Evolutionary conservation across 2,113 vertebrate species (phyloP), one percentile per base, ranked within the genome.

Genomic region (Centropristis striata): DNA sequence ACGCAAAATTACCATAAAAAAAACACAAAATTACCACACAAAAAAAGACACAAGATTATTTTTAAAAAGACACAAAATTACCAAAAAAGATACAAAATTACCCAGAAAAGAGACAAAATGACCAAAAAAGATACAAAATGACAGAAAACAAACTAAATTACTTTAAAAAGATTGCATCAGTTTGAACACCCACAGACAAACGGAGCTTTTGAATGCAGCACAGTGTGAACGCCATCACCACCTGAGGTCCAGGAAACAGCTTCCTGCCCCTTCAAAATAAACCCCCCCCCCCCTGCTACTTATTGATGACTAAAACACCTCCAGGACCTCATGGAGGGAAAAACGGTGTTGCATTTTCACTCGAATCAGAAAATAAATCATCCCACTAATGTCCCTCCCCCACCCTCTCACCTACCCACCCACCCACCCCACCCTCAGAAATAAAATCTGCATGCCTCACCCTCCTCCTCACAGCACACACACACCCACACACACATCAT

Each of bases 171-270:
- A n/a, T n/a, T n/a, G n/a, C n/a, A n/a, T n/a, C 46, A 16, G 37
- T 88, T 88, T 90, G 84, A 92, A 88, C 87, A 61, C 90, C 86
- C 89, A 55, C 82, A 92, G 89, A 92, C 91, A 83, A 90, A 92
- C 49, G 7, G 82, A 84, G 53, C 58, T 10, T 8, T 1, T n/a
- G n/a, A 20, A 42, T 13, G 59, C 75, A 58, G 41, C 70, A 44
- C 70, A 28, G 58, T 41, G 20, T 72, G 67, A 70, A 53, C 4
- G 57, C 50, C 18, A 37, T 39, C 64, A n/a, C 42, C 9, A 4
- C 39, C 75, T 70, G 77, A 72, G 55, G 75, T 84, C 75, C 90
- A 67, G 81, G 83, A 82, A 75, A 58, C 73, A 15, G 25, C 67
- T 61, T 54, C 81, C 84, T 78, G 81, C 90, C 83, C 75, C 73